A percentile compares a stretch with the other conserved stretches of the same genome.
These are phyloP conservation scores for Cancer borealis DNA, from an alignment of 2,888 invertebrate species.

Conservation along the genomic window DNA sequence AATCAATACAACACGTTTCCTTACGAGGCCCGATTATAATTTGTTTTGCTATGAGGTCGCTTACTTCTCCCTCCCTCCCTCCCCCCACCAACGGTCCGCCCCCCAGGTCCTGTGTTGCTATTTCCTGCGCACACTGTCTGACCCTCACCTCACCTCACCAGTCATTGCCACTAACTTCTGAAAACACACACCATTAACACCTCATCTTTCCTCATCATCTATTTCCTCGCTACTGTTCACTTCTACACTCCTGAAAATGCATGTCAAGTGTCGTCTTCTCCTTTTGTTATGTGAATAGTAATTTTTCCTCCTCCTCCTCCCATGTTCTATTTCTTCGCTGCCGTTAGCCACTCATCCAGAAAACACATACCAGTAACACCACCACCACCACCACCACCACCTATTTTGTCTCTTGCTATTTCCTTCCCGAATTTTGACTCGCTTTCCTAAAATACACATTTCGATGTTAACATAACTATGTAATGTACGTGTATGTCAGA, in stretches of 20 bases:
- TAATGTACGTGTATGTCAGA: too few relatives aligned
- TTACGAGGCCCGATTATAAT: background rate
- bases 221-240: background rate
- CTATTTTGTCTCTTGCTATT: background rate
- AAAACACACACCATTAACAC: slow-evolving; percentile 10
- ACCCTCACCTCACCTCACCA: background rate
- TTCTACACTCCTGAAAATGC: background rate
- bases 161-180: background rate
- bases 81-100: background rate
- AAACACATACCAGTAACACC: background rate
- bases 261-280: background rate
- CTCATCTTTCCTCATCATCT: background rate
- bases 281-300: background rate
- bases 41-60: background rate
- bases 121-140: slow-evolving; percentile 13
- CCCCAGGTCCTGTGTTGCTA: background rate
- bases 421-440: background rate
- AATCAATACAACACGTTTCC: background rate
- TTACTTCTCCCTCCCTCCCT: background rate
- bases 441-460: background rate
- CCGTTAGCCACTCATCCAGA: background rate
- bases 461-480: background rate
- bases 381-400: background rate
- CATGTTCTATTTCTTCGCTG: background rate
- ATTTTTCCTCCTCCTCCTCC: background rate